A percentile compares a stretch with the other conserved stretches of the same genome.
phyloP scores from a whole-genome alignment of 2,797 vertebrate species.

The Coregonus suidteri region DNA sequence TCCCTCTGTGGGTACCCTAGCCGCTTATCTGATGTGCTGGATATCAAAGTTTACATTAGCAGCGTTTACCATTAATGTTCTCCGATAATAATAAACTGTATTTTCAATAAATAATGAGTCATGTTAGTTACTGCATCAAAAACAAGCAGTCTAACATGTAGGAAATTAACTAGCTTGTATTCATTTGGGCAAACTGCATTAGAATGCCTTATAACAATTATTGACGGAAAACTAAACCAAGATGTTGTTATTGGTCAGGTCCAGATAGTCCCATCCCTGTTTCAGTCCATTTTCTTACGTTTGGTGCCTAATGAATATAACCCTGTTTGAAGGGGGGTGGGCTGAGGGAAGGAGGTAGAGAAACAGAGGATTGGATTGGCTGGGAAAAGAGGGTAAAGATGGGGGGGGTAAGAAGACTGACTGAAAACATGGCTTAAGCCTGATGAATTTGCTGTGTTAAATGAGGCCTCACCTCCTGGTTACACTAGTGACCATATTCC shows the following conservation, averaged over 20 bases:
- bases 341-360: neutral
- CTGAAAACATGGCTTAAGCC: no score
- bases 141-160: neutral
- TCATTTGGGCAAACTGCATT: neutral
- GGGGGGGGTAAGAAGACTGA: no score
- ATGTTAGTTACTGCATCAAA: constrained; percentile 19
- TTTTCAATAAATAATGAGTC: constrained; percentile 42
- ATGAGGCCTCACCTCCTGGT: no score
- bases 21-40: neutral
- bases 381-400: neutral
- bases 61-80: constrained; percentile 10
- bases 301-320: neutral
- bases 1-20: neutral
- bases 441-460: no score
- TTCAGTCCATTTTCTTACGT: neutral
- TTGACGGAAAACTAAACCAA: no score
- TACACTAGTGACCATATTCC: no score
- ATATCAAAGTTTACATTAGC: neutral
- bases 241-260: neutral
- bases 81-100: constrained; percentile 25
- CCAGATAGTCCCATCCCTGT: neutral
- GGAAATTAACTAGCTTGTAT: neutral
- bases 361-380: neutral
- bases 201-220: neutral
- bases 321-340: neutral